A percentile compares a stretch with the other conserved stretches of the same genome.
Evolutionary conservation across 2,113 vertebrate genomes (phyloP).

Genomic region (Sterrhoptilus dennistouni): DNA sequence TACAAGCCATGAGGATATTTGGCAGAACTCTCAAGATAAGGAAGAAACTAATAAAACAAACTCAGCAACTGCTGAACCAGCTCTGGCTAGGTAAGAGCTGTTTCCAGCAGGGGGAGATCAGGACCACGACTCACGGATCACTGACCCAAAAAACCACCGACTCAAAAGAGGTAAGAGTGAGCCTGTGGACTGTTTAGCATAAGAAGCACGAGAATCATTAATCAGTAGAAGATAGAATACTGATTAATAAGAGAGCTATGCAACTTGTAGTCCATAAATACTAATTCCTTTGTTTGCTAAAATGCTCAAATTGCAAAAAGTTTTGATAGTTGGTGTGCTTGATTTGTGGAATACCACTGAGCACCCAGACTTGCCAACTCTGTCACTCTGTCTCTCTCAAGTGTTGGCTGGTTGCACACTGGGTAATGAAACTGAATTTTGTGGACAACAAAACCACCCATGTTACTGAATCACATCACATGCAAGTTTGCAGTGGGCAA

Average conservation of each 20-base stretch:
- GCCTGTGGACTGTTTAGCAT: background rate
- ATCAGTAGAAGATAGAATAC: background rate
- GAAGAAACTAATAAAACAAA: background rate
- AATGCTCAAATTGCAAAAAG: background rate
- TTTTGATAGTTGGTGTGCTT: no score
- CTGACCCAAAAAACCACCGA: accelerated
- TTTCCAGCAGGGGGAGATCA: background rate
- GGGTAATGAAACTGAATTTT: background rate
- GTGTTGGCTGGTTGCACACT: background rate
- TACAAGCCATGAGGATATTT: background rate
- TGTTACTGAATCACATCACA: background rate
- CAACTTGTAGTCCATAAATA: no score
- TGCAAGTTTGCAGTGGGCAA: background rate
- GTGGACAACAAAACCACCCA: background rate
- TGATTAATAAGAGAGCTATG: background rate
- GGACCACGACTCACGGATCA: accelerated
- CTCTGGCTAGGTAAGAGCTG: background rate
- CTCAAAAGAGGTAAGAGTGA: background rate
- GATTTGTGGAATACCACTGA: background rate
- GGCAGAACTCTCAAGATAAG: background rate
- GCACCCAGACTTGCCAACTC: background rate
- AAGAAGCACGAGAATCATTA: accelerated
- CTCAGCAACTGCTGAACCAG: background rate
- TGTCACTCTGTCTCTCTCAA: background rate
- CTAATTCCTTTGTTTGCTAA: background rate